phyloP scores from a whole-genome alignment of 2,888 invertebrate species.

The Diplolepis rosae region DNA sequence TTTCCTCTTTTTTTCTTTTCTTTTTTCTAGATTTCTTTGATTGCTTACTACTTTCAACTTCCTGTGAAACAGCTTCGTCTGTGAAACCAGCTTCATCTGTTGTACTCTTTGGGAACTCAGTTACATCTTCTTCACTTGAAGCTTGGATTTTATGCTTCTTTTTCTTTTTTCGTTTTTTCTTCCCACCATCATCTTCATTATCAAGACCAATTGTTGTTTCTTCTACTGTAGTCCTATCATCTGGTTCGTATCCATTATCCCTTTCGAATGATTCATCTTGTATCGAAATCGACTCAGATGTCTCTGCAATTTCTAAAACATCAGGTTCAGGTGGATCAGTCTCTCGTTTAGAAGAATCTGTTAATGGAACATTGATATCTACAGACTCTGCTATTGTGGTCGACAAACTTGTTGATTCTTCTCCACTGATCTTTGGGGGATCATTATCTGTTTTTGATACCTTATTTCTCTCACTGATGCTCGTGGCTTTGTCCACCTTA shows the following conservation, averaged over 20 bases:
- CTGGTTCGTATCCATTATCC: conserved; percentile 83
- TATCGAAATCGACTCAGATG: conserved; percentile 52
- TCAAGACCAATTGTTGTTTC: conserved; percentile 70
- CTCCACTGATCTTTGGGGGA: conserved; percentile 49
- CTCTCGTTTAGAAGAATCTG: conserved; percentile 75
- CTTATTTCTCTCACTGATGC: conserved; percentile 47
- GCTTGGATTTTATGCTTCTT: conserved; percentile 75
- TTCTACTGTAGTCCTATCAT: conserved; percentile 79
- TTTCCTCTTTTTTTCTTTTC: conserved; percentile 71
- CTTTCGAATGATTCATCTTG: conserved; percentile 72
- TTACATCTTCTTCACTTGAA: conserved; percentile 74
- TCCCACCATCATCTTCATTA: conserved; percentile 66
- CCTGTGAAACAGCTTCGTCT: conserved; percentile 68
- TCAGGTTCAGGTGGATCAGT: conserved; percentile 73
- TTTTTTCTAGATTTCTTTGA: conserved; percentile 72
- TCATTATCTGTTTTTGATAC: conserved; percentile 55
- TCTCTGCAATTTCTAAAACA: conserved; percentile 57
- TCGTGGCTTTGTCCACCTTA: conserved; percentile 58
- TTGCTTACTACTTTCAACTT: conserved; percentile 64
- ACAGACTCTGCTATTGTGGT: conserved; percentile 77
- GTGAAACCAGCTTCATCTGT: conserved; percentile 70
- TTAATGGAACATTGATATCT: conserved; percentile 75
- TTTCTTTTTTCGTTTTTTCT: conserved; percentile 75
- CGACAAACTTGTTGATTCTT: conserved; percentile 62
- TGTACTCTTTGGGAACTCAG: conserved; percentile 72